These are phyloP conservation scores for Therioaphis trifolii DNA, from an alignment of 2,888 invertebrate species.

Conservation along the genomic window DNA sequence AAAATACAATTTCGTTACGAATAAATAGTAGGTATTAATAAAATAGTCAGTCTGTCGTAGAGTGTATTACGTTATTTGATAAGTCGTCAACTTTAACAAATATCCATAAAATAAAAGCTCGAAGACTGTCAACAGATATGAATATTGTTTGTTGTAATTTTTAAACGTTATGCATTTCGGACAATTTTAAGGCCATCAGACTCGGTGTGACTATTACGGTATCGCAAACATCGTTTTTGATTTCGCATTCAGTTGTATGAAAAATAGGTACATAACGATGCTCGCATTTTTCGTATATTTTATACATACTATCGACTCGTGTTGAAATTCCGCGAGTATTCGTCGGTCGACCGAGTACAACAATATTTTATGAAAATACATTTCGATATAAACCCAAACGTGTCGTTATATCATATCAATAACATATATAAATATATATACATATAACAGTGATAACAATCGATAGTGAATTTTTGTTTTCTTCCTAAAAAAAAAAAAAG, in stretches of 20 bases:
- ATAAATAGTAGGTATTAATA: slow-evolving; percentile 31
- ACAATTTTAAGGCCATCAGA: neutral
- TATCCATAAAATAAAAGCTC: slow-evolving; percentile 27
- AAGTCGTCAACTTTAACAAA: slow-evolving; percentile 24
- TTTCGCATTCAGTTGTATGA: neutral
- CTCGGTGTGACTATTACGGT: neutral
- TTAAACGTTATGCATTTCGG: neutral
- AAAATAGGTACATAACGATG: neutral
- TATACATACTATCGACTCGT: neutral
- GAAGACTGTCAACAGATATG: slow-evolving; percentile 19
- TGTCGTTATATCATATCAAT: neutral
- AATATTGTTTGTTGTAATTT: neutral
- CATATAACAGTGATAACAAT: too few relatives aligned
- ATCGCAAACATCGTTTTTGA: neutral
- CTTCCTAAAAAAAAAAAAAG: too few relatives aligned
- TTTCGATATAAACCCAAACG: neutral
- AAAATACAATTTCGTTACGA: slow-evolving; percentile 36
- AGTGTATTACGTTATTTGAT: slow-evolving; percentile 52
- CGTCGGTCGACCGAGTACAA: neutral
- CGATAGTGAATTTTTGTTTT: too few relatives aligned
- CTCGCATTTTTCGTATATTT: neutral
- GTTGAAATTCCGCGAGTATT: neutral
- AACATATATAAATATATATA: neutral
- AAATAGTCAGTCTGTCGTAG: slow-evolving; percentile 58
- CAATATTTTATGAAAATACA: neutral